These are phyloP conservation scores for Chrysotoxum bicinctum DNA, from an alignment of 2,888 invertebrate genomes.

Conservation along the genomic window DNA sequence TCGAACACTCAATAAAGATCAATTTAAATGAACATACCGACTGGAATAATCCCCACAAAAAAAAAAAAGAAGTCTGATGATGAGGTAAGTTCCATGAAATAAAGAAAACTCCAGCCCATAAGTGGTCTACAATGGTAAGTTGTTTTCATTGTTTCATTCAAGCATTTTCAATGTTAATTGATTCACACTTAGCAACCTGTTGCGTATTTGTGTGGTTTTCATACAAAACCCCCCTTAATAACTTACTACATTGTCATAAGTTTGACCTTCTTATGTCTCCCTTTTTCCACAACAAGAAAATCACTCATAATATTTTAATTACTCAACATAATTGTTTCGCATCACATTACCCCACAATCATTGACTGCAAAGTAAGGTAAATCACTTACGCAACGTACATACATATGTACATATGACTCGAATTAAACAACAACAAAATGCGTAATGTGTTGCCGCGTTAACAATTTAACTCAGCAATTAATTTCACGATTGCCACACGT, in stretches of 20 bases:
- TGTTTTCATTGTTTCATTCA: too few species aligned
- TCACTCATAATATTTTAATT: slow-evolving; percentile 41
- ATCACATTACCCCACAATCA: slow-evolving; percentile 25
- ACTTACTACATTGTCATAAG: not conserved
- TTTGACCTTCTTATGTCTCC: slow-evolving; percentile 18
- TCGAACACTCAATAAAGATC: too few species aligned
- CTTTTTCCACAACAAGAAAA: not conserved
- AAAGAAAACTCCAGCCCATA: too few species aligned
- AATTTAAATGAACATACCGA: too few species aligned
- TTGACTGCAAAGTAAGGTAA: slow-evolving; percentile 45
- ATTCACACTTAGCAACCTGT: too few species aligned
- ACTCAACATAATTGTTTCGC: slow-evolving; percentile 33
- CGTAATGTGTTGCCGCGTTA: slow-evolving; percentile 40
- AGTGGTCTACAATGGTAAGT: too few species aligned
- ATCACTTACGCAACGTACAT: slow-evolving; percentile 40
- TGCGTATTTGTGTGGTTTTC: too few species aligned
- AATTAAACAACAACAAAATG: not conserved
- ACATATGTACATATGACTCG: not conserved
- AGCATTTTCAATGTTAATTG: too few species aligned
- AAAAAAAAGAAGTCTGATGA: too few species aligned
- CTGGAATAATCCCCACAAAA: too few species aligned
- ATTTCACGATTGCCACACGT: slow-evolving; percentile 65
- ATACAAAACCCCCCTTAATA: too few species aligned
- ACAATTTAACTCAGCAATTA: slow-evolving; percentile 60
- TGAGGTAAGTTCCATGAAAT: too few species aligned